phyloP scores from a whole-genome alignment of 2,113 vertebrate genomes.

The Mirounga angustirostris region DNA sequence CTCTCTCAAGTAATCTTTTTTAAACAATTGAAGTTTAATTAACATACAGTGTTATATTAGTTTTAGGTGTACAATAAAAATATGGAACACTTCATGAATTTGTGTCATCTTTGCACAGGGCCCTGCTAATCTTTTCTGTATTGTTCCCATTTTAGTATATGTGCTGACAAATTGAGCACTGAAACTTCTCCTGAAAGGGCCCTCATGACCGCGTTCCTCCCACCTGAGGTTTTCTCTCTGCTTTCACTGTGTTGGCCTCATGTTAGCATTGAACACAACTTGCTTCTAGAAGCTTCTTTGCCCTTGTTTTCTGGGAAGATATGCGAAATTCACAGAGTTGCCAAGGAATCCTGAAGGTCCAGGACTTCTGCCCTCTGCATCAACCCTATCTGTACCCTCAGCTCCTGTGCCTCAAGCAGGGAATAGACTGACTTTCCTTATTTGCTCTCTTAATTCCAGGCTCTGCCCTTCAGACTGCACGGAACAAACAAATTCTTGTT shows the following conservation, averaged over 20 bases:
- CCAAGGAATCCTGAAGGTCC: not conserved
- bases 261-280: not conserved
- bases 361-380: not conserved
- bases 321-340: not conserved
- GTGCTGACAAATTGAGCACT: not conserved
- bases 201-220: not conserved
- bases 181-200: not conserved
- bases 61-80: not conserved
- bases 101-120: not conserved
- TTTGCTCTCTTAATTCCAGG: not conserved
- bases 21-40: not conserved
- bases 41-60: not conserved
- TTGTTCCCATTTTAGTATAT: not conserved
- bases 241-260: not conserved
- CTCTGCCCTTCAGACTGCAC: conserved; percentile 1
- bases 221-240: not conserved
- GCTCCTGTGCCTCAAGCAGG: not conserved
- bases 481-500: conserved; percentile 31
- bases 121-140: not conserved
- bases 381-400: not conserved
- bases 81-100: not conserved
- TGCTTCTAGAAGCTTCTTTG: not conserved
- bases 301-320: conserved; percentile 12
- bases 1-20: not conserved
- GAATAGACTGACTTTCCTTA: not conserved